Evolutionary conservation across 1,140 invertebrate genomes (phyloP).

Genomic region (Drosophila oshimai): DNA sequence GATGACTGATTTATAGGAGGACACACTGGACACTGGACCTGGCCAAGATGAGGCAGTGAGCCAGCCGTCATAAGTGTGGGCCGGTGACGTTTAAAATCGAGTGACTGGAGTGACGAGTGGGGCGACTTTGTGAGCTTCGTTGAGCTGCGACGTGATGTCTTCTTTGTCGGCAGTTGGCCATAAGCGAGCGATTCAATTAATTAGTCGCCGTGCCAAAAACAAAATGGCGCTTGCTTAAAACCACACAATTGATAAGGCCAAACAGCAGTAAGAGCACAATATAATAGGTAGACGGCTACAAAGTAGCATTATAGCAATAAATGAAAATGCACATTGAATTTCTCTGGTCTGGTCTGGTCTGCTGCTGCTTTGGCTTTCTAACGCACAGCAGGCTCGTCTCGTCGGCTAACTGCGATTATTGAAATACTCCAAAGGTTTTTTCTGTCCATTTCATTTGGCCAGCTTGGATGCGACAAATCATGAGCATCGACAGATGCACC

Average conservation of each 20-base stretch:
- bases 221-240: slow-evolving; percentile 47
- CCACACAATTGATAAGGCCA: slow-evolving; percentile 61
- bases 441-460: slow-evolving; percentile 44
- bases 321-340: slow-evolving; percentile 48
- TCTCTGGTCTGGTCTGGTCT: slow-evolving; percentile 30
- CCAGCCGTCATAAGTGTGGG: slow-evolving; percentile 48
- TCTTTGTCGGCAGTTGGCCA: slow-evolving; percentile 42
- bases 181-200: slow-evolving; percentile 56
- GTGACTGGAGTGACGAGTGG: neutral
- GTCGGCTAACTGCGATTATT: slow-evolving; percentile 55
- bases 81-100: slow-evolving; percentile 9
- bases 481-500: slow-evolving; percentile 38
- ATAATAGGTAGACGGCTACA: slow-evolving; percentile 20
- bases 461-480: slow-evolving; percentile 56
- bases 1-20: slow-evolving; percentile 32
- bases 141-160: slow-evolving; percentile 17
- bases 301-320: slow-evolving; percentile 37
- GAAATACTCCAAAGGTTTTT: slow-evolving; percentile 74
- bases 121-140: neutral
- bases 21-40: neutral
- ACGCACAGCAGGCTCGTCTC: slow-evolving; percentile 35
- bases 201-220: slow-evolving; percentile 55
- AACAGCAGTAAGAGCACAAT: slow-evolving; percentile 19
- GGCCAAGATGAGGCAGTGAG: neutral
- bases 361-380: slow-evolving; percentile 54